phyloP scores from a whole-genome alignment of 2,797 vertebrate species.

The Fistularia tabacaria region DNA sequence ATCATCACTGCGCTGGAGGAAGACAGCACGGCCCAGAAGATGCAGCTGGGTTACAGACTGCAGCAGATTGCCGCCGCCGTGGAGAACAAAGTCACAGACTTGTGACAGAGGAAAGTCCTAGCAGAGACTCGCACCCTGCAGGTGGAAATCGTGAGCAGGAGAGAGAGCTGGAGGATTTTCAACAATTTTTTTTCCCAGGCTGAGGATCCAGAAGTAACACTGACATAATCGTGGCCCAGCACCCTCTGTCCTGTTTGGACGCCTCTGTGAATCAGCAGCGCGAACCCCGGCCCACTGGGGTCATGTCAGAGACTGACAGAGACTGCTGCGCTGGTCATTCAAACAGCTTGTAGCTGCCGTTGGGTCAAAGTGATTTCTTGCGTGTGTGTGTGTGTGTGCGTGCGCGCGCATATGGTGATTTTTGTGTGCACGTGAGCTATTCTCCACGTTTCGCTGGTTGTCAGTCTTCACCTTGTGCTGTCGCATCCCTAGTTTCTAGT shows the following conservation, averaged over 20 bases:
- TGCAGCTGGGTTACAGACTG: slow-evolving; percentile 96
- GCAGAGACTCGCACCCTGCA: not conserved
- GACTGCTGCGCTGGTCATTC: not conserved
- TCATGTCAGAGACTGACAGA: not conserved
- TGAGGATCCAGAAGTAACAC: slow-evolving; percentile 2
- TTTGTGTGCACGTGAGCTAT: slow-evolving; percentile 7
- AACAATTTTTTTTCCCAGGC: not conserved
- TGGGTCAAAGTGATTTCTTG: not conserved
- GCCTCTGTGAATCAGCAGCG: not conserved
- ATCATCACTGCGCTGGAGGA: slow-evolving; percentile 98
- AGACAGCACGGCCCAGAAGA: slow-evolving; percentile 94
- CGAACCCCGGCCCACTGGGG: not conserved
- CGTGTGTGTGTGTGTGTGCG: not conserved
- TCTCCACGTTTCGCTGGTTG: slow-evolving; percentile 3
- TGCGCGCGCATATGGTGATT: slow-evolving; percentile 2
- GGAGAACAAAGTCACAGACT: slow-evolving; percentile 98
- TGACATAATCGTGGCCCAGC: slow-evolving; percentile 7
- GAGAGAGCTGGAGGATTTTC: slow-evolving; percentile 2
- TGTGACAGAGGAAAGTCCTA: slow-evolving; percentile 73
- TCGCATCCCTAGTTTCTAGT: slow-evolving; percentile 12
- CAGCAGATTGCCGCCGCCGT: slow-evolving; percentile 97
- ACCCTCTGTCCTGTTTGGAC: slow-evolving; percentile 8
- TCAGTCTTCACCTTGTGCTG: slow-evolving; percentile 10
- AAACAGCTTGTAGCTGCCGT: not conserved
- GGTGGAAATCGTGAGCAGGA: slow-evolving; percentile 5